Conservation (phyloP, 1,140 invertebrate species). For the Ceratina calcarata region DNA sequence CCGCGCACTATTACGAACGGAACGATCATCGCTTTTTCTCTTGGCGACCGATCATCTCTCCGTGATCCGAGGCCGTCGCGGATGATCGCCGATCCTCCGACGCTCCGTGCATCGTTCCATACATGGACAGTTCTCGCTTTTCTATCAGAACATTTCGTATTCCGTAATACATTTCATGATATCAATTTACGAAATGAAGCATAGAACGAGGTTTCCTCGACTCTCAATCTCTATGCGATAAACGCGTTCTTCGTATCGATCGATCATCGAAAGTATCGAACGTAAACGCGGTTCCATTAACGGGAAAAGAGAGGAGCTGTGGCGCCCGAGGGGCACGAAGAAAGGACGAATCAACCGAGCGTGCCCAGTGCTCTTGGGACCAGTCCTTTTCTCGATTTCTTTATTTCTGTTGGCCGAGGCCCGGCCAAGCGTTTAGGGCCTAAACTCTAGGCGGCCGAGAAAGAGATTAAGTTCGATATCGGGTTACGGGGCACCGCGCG, state of each 20-base stretch:
- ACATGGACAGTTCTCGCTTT: too few species aligned
- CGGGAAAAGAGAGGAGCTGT: background rate
- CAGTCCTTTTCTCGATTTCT: conserved; percentile 54
- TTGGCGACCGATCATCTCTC: background rate
- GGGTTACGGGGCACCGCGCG: conserved; percentile 67
- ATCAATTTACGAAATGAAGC: too few species aligned
- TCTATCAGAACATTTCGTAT: too few species aligned
- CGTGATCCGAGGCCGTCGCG: conserved; percentile 9
- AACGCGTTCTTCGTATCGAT: background rate
- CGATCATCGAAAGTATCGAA: too few species aligned
- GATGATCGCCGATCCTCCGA: background rate
- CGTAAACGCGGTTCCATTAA: too few species aligned
- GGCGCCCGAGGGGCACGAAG: too few species aligned
- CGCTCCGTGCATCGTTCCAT: background rate
- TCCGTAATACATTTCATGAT: too few species aligned
- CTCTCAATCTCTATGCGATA: background rate
- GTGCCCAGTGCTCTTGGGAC: conserved; percentile 25
- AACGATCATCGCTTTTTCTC: background rate
- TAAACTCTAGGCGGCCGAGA: conserved; percentile 29
- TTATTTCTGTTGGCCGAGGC: conserved; percentile 62
- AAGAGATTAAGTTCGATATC: conserved; percentile 74
- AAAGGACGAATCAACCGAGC: conserved; percentile 12
- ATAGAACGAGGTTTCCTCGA: too few species aligned
- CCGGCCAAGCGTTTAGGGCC: conserved; percentile 69
- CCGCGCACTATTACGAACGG: conserved; percentile 18